A percentile compares a stretch with the other conserved stretches of the same genome.
These are phyloP conservation scores for Heliconius cydno DNA, from an alignment of 2,888 invertebrate species.

Conservation along the genomic window DNA sequence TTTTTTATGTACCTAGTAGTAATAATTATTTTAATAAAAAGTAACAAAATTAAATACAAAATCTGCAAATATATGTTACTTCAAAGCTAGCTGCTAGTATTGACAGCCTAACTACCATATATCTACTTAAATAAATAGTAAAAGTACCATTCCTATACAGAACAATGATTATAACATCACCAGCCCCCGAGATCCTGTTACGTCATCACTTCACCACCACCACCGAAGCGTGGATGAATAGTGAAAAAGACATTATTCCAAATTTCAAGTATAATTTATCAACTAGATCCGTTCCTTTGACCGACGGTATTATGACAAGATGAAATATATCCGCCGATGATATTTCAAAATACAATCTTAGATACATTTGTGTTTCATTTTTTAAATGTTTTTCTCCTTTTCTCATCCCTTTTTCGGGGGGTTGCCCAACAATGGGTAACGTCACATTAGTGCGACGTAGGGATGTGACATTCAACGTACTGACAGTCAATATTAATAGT, in stretches of 20 bases:
- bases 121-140: not conserved
- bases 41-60: too few relatives aligned
- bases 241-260: constrained; percentile 83
- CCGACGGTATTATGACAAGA: constrained; percentile 82
- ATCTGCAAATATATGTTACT: too few relatives aligned
- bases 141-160: not conserved
- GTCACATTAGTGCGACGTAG: constrained; percentile 54
- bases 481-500: constrained; percentile 51
- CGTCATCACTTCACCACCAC: constrained; percentile 73
- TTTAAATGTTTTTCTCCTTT: constrained; percentile 59
- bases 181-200: constrained; percentile 55
- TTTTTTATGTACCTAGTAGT: too few relatives aligned
- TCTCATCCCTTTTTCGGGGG: constrained; percentile 56
- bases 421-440: constrained; percentile 54
- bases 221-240: constrained; percentile 62
- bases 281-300: constrained; percentile 77
- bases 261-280: constrained; percentile 82
- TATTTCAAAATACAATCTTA: constrained; percentile 72
- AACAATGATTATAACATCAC: constrained; percentile 43
- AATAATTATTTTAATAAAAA: too few relatives aligned
- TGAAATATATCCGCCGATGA: constrained; percentile 80
- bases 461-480: constrained; percentile 77
- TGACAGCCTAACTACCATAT: too few relatives aligned
- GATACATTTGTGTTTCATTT: constrained; percentile 64
- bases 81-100: not conserved